Evolutionary conservation across 1,140 invertebrate genomes (phyloP).

Genomic region (Littorina saxatilis): DNA sequence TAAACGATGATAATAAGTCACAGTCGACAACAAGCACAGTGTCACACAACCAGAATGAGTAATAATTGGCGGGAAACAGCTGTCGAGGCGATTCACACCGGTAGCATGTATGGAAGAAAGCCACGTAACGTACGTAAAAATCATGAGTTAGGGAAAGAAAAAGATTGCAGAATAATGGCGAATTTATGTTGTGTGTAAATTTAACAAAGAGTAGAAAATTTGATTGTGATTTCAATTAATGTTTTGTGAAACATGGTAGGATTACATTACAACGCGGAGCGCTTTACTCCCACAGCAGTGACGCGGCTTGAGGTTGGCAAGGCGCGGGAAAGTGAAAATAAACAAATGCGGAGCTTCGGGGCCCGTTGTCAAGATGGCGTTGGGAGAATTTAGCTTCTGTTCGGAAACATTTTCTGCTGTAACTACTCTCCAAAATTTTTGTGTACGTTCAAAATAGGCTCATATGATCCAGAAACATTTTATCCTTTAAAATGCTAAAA

Average conservation of each 20-base stretch:
- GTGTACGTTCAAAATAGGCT: background rate
- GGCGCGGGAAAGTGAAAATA: constrained; percentile 67
- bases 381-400: constrained; percentile 22
- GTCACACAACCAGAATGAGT: constrained; percentile 66
- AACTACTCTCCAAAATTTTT: background rate
- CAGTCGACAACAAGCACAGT: constrained; percentile 56
- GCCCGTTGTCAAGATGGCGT: constrained; percentile 43
- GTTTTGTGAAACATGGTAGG: constrained; percentile 58
- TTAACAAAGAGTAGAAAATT: background rate
- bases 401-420: background rate
- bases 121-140: background rate
- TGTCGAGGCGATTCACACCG: constrained; percentile 66
- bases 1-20: constrained; percentile 40
- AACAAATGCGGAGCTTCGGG: constrained; percentile 61
- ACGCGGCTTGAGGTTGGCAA: constrained; percentile 57
- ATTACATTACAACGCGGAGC: constrained; percentile 54
- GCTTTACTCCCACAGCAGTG: constrained; percentile 39
- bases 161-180: background rate
- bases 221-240: background rate
- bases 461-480: background rate
- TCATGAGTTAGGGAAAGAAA: background rate
- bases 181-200: background rate
- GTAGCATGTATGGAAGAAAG: constrained; percentile 26
- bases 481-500: background rate
- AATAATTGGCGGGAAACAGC: constrained; percentile 74